Percentiles rank a stretch among this genome's conserved stretches.
These are phyloP conservation scores for Alcis repandata DNA, from an alignment of 2,888 invertebrate genomes.

Conservation along the genomic window DNA sequence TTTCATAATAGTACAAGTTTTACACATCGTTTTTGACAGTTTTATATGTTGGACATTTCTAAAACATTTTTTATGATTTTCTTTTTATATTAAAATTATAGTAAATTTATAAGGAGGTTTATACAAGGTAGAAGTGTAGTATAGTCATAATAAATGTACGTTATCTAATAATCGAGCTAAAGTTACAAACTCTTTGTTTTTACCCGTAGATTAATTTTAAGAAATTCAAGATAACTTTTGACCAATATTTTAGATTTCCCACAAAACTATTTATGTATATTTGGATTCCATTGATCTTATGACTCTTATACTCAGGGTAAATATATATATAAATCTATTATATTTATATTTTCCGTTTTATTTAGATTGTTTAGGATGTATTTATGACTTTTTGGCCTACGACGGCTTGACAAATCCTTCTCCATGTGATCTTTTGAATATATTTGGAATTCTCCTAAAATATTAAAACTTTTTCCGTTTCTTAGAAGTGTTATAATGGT, in stretches of 20 bases:
- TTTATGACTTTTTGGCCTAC: slow-evolving; percentile 77
- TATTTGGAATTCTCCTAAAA: slow-evolving; percentile 50
- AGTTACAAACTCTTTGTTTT: slow-evolving; percentile 60
- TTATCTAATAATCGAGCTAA: slow-evolving; percentile 66
- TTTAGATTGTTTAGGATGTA: slow-evolving; percentile 61
- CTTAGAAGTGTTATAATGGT: slow-evolving; percentile 66
- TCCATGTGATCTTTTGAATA: slow-evolving; percentile 48
- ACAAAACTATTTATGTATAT: slow-evolving; percentile 59
- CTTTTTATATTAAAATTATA: slow-evolving; percentile 61
- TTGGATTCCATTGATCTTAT: slow-evolving; percentile 77
- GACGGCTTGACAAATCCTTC: slow-evolving; percentile 62
- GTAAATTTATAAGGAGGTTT: slow-evolving; percentile 84
- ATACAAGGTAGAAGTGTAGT: slow-evolving; percentile 86
- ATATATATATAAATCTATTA: slow-evolving; percentile 74
- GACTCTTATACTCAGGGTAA: slow-evolving; percentile 84
- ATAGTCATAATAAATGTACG: slow-evolving; percentile 77
- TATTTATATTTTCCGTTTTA: slow-evolving; percentile 61
- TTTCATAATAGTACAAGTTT: slow-evolving; percentile 48
- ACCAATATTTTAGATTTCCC: slow-evolving; percentile 79
- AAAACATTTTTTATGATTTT: slow-evolving; percentile 50
- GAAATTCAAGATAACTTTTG: slow-evolving; percentile 66
- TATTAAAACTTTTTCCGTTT: slow-evolving; percentile 64
- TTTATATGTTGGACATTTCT: slow-evolving; percentile 43
- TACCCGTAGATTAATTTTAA: slow-evolving; percentile 78
- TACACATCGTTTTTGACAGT: slow-evolving; percentile 47